Evolutionary conservation across 2,797 vertebrate species (phyloP), one percentile per base, ranked within the genome.

Genomic region (Buphagus erythrorhynchus): DNA sequence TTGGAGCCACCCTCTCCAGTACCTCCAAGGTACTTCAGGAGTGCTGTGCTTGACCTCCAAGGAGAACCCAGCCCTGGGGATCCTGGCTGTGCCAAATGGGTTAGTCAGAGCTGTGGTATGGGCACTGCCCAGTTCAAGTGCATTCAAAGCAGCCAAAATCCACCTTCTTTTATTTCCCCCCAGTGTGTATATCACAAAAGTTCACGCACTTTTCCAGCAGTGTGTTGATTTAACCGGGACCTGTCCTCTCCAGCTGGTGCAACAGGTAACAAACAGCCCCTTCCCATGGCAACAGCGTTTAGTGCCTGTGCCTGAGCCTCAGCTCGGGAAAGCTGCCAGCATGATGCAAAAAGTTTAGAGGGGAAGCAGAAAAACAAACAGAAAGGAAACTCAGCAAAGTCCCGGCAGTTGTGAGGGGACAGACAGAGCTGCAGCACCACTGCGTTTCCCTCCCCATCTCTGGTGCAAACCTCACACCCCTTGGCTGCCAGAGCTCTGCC

Each of bases 321-420:
- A 21, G 78, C 71, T 93, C 10, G 43, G 96, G 96, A 97, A 94
- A 66, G 79, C 62, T 43, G 97, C 97, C 98, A 98, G 88, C 57
- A 92, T 95, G 96, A 97, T 96, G 97, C 93, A 97, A 96, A 97
- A 95, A 95, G 93, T 97, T 98, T 96, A 96, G 94, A 97, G 91
- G 94, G 95, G 90, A 97, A 97, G 84, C 79, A 76, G 95, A 80
- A 88, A 96, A 97, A 96, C 83, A 97, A 98, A 97, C 95, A 97
- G 71, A 92, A 91, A 82, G 90, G 90, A 96, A 97, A 83, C 62
- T 14, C 73, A 66, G 91, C 31, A 22, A 76, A 61, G 5, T 28
- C 26, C 36, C 17, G 38, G 74, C 68, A 76, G 58, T 26, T 31
- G 52, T 11, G 62, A 85, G 93, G 73, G 65, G 62, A 88, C 66